Conservation (phyloP, 2,113 vertebrate genomes). For the Bungarus multicinctus region DNA sequence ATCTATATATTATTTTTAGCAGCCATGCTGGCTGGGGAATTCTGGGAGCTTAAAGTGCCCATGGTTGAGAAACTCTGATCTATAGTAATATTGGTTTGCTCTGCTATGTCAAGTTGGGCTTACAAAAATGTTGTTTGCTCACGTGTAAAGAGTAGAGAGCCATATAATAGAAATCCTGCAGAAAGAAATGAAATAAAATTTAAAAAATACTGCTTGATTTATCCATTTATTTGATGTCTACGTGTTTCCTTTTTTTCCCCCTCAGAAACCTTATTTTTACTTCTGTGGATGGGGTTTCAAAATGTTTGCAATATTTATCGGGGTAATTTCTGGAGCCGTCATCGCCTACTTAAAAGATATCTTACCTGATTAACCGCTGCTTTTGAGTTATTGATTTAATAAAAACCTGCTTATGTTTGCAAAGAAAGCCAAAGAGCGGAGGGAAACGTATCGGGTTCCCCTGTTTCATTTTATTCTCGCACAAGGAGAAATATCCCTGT, state of each 20-base stretch:
- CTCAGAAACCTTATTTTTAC: background rate
- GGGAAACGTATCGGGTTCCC: background rate
- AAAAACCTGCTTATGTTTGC: background rate
- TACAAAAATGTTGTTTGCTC: background rate
- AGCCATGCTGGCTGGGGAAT: no score
- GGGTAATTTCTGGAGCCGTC: background rate
- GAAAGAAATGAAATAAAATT: background rate
- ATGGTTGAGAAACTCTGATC: background rate
- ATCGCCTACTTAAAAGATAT: background rate
- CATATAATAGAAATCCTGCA: background rate
- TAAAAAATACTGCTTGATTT: background rate
- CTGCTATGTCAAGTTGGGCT: background rate
- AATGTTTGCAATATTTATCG: background rate
- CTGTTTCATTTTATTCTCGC: background rate
- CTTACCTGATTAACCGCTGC: background rate
- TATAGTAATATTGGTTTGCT: background rate
- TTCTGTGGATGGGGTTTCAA: background rate
- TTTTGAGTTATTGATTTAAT: background rate
- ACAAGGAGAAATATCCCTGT: background rate
- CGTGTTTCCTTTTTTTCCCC: background rate
- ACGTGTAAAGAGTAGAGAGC: background rate
- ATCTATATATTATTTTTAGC: no score
- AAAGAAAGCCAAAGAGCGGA: background rate
- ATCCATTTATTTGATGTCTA: background rate
- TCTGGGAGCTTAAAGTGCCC: background rate